phyloP scores from a whole-genome alignment of 1,140 invertebrate genomes.

The fruit fly (Drosophila melanogaster) region DNA sequence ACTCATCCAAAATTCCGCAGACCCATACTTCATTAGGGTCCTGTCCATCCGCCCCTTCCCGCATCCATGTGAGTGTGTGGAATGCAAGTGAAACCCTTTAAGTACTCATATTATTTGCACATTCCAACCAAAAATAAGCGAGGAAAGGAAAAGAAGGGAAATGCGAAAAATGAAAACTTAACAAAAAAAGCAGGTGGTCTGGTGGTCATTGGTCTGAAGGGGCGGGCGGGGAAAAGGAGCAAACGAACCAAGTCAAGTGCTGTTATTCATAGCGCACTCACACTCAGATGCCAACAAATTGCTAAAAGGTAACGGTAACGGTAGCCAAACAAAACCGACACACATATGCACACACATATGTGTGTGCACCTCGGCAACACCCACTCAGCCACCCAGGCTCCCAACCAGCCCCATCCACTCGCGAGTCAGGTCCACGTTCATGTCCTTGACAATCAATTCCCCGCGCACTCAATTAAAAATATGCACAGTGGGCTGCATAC shows the following conservation, averaged over 20 bases:
- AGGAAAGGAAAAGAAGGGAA: conserved; percentile 27
- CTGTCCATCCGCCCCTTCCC: not conserved
- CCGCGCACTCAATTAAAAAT: conserved; percentile 82
- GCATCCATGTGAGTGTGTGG: conserved; percentile 11
- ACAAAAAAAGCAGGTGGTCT: conserved; percentile 32
- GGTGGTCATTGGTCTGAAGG: conserved; percentile 5
- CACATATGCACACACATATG: conserved; percentile 50
- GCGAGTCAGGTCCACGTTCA: conserved; percentile 69
- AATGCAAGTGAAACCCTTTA: conserved; percentile 59
- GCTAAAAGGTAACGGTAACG: conserved; percentile 75
- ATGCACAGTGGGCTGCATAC: conserved; percentile 74
- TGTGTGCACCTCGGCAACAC: conserved; percentile 25
- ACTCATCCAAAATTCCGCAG: conserved; percentile 39
- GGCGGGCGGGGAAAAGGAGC: conserved; percentile 21
- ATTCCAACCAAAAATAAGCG: conserved; percentile 29
- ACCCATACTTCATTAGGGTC: conserved; percentile 46
- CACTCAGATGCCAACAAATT: conserved; percentile 52
- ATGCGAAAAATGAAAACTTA: conserved; percentile 30
- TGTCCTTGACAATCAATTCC: conserved; percentile 83
- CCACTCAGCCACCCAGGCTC: conserved; percentile 1
- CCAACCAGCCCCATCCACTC: conserved; percentile 29
- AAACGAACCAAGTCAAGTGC: conserved; percentile 73
- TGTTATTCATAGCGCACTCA: conserved; percentile 73
- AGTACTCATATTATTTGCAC: conserved; percentile 75
- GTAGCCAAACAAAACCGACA: conserved; percentile 58